These are phyloP conservation scores for Synergus japonicus DNA, from an alignment of 2,888 invertebrate genomes.

Conservation along the genomic window DNA sequence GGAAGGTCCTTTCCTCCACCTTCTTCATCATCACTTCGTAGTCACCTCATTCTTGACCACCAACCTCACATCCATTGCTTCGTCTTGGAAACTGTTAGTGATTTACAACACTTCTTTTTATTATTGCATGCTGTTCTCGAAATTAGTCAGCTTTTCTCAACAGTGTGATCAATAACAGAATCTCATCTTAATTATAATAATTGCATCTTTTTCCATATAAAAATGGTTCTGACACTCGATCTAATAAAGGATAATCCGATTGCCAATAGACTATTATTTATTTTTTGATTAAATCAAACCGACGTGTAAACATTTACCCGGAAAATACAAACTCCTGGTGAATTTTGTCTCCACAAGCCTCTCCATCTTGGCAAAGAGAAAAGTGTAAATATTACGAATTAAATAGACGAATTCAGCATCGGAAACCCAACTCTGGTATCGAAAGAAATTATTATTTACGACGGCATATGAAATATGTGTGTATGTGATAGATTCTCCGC, in stretches of 20 bases:
- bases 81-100: slow-evolving; percentile 50
- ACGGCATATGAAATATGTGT: not conserved
- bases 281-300: not conserved
- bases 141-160: not conserved
- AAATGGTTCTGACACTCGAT: too few species aligned
- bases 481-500: not conserved
- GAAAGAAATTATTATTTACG: not conserved
- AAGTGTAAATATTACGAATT: slow-evolving; percentile 4
- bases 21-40: slow-evolving; percentile 52
- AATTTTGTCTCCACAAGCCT: slow-evolving; percentile 17
- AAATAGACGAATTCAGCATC: not conserved
- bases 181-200: too few species aligned
- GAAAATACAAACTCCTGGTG: slow-evolving; percentile 12
- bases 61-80: slow-evolving; percentile 44
- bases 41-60: slow-evolving; percentile 45
- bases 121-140: not conserved
- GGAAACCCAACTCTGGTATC: not conserved
- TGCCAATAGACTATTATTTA: not conserved
- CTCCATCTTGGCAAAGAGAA: slow-evolving; percentile 1
- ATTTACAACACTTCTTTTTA: not conserved
- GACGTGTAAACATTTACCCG: not conserved
- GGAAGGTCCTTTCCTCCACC: slow-evolving; percentile 60
- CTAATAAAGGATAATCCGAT: too few species aligned
- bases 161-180: too few species aligned
- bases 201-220: too few species aligned